These are phyloP conservation scores for Gadus chalcogrammus DNA, from an alignment of 2,113 vertebrate genomes.

Conservation along the genomic window DNA sequence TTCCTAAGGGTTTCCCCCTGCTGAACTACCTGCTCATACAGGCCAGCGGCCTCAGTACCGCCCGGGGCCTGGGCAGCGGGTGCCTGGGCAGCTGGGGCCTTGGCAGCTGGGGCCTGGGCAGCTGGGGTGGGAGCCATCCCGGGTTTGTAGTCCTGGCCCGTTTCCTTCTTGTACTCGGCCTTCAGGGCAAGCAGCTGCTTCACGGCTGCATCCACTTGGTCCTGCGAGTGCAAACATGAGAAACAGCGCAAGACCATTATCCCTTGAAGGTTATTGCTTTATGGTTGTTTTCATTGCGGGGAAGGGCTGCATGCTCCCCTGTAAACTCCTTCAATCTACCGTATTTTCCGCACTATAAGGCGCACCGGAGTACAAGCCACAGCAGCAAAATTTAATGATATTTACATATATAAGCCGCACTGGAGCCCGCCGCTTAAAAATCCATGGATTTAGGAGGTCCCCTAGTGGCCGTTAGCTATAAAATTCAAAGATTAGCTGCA, in stretches of 20 bases:
- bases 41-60: neutral
- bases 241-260: neutral
- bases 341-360: no score
- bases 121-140: slow-evolving; percentile 61
- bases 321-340: no score
- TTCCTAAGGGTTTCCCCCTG: slow-evolving; percentile 80
- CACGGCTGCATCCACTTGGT: slow-evolving; percentile 86
- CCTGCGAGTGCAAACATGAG: slow-evolving; percentile 62
- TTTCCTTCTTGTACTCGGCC: slow-evolving; percentile 84
- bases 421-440: no score
- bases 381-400: no score
- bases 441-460: no score
- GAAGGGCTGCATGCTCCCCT: no score
- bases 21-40: slow-evolving; percentile 59
- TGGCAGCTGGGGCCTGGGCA: slow-evolving; percentile 12
- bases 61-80: slow-evolving; percentile 14
- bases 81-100: slow-evolving; percentile 2
- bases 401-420: no score
- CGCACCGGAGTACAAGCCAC: no score
- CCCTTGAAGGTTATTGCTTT: no score
- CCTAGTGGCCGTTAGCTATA: no score
- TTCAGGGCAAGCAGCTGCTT: slow-evolving; percentile 85
- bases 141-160: slow-evolving; percentile 88
- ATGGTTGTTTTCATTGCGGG: no score
- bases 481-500: no score